Evolutionary conservation across 2,888 invertebrate genomes (phyloP).

Genomic region (Didymodactylos carnosus): DNA sequence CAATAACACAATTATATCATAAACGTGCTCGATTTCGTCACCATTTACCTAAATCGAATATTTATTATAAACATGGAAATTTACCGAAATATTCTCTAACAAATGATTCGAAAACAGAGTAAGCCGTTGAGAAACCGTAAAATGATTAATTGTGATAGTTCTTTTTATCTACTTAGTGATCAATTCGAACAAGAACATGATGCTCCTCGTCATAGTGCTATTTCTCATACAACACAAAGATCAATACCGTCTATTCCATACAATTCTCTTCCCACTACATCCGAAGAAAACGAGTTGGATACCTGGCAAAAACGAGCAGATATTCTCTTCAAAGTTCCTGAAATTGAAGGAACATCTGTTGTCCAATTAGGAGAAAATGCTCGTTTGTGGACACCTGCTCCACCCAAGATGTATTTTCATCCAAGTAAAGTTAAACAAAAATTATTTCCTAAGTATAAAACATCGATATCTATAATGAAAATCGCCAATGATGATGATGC

Average conservation of each 20-base stretch:
- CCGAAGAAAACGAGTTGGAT: background rate
- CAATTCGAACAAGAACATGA: too few species aligned
- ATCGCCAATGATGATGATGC: background rate
- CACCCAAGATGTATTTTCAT: constrained; percentile 10
- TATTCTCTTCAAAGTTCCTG: background rate
- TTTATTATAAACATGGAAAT: background rate
- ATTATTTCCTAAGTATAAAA: constrained; percentile 3
- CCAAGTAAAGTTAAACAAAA: background rate
- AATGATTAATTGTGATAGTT: too few species aligned
- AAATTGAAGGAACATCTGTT: background rate
- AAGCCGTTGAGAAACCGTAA: background rate
- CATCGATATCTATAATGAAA: background rate
- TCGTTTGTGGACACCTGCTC: constrained; percentile 7
- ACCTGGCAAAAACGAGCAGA: background rate
- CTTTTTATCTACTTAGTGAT: too few species aligned
- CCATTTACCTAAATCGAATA: background rate
- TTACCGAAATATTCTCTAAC: background rate
- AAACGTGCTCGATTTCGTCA: background rate
- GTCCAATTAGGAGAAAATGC: background rate
- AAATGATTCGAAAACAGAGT: background rate
- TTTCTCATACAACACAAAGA: too few species aligned
- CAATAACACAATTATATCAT: background rate
- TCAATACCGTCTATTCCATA: too few species aligned
- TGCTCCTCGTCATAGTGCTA: too few species aligned
- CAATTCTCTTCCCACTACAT: too few species aligned